Conservation (phyloP, 2,113 vertebrate species). For the Oryzias javanicus region DNA sequence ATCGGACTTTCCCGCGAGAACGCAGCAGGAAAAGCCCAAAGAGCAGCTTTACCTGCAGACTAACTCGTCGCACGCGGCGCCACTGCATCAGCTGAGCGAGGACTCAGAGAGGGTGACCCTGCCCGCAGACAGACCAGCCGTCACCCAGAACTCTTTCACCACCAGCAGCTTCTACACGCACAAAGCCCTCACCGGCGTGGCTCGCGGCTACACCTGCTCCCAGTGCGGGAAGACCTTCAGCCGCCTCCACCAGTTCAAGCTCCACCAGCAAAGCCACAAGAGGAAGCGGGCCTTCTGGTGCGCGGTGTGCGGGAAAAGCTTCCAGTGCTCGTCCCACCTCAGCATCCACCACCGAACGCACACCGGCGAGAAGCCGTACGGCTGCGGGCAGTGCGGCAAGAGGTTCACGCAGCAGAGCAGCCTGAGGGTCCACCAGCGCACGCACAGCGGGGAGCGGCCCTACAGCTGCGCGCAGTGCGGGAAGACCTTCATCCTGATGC, state of each 20-base stretch:
- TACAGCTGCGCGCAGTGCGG: constrained; percentile 75
- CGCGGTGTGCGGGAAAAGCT: constrained; percentile 70
- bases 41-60: constrained; percentile 36
- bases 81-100: neutral
- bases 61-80: constrained; percentile 9
- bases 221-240: constrained; percentile 69
- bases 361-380: constrained; percentile 73
- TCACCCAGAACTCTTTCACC: constrained; percentile 27
- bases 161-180: constrained; percentile 18
- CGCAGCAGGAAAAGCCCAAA: constrained; percentile 38
- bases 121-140: neutral
- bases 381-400: constrained; percentile 70
- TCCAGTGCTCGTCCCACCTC: constrained; percentile 73
- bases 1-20: constrained; percentile 29
- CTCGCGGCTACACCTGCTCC: constrained; percentile 53
- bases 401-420: constrained; percentile 77
- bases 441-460: constrained; percentile 74
- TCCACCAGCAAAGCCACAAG: constrained; percentile 73
- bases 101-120: constrained; percentile 12
- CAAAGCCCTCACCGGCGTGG: constrained; percentile 2
- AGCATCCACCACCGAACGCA: constrained; percentile 73
- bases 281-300: constrained; percentile 72
- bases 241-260: constrained; percentile 67
- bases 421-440: constrained; percentile 73
- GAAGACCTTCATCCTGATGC: constrained; percentile 73